These are phyloP conservation scores for Semaprochilodus insignis DNA, from an alignment of 2,797 vertebrate genomes.

Conservation along the genomic window DNA sequence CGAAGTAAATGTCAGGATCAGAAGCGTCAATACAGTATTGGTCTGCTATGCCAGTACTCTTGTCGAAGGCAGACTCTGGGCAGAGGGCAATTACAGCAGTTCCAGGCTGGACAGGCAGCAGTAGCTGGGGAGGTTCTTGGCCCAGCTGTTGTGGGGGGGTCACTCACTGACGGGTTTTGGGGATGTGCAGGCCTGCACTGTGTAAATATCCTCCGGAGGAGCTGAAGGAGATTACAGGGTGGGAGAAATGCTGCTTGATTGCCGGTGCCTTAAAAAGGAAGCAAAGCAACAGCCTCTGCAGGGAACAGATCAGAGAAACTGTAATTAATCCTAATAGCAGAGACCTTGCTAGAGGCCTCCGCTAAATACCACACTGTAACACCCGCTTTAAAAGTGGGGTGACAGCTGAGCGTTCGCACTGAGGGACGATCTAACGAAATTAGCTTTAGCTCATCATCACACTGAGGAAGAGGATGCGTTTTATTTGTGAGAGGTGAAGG, in stretches of 20 bases:
- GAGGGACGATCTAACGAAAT: neutral
- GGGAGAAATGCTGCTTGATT: constrained; percentile 32
- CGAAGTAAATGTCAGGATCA: neutral
- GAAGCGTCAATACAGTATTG: neutral
- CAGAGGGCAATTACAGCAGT: constrained; percentile 22
- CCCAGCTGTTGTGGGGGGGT: constrained; percentile 10
- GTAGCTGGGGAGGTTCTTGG: constrained; percentile 13
- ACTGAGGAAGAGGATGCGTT: neutral
- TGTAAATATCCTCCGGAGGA: constrained; percentile 45
- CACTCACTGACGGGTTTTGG: constrained; percentile 28
- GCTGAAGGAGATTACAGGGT: constrained; percentile 49
- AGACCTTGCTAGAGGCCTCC: constrained; percentile 35
- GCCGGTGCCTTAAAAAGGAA: constrained; percentile 41
- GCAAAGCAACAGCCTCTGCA: constrained; percentile 32
- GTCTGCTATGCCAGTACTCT: neutral
- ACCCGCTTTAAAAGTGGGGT: neutral
- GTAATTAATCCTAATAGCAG: constrained; percentile 52
- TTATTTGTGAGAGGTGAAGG: neutral
- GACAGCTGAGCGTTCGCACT: neutral
- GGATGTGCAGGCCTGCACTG: constrained; percentile 29
- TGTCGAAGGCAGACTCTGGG: neutral
- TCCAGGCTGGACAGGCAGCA: constrained; percentile 29
- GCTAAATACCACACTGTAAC: constrained; percentile 17
- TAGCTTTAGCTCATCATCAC: neutral
- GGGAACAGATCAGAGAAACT: constrained; percentile 47